Percentiles rank a stretch among this genome's conserved stretches.
These are phyloP conservation scores for Panonychus citri DNA, from an alignment of 1,140 invertebrate genomes.

Conservation along the genomic window DNA sequence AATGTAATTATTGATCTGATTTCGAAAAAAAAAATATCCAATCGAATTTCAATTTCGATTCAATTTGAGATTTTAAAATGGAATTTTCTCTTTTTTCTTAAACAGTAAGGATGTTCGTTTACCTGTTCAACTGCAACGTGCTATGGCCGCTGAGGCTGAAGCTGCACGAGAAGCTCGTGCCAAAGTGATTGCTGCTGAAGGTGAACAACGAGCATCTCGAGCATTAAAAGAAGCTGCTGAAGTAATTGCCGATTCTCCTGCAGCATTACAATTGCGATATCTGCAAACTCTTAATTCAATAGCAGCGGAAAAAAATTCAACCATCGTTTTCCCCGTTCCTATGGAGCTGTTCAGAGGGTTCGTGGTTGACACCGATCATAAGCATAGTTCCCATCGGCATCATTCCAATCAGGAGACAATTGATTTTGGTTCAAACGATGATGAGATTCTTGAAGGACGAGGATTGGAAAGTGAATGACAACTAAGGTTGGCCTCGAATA, in stretches of 20 bases:
- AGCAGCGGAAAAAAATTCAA: slow-evolving; percentile 91
- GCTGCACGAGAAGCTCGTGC: slow-evolving; percentile 28
- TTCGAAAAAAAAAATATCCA: too few relatives aligned
- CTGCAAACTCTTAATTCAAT: slow-evolving; percentile 73
- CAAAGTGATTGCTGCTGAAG: slow-evolving; percentile 32
- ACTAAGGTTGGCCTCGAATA: neutral
- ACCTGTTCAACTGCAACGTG: slow-evolving; percentile 27
- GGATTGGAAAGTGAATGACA: neutral
- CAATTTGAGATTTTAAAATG: too few relatives aligned
- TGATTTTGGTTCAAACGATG: neutral
- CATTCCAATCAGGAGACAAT: neutral
- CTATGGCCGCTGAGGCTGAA: slow-evolving; percentile 31
- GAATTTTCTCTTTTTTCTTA: too few relatives aligned
- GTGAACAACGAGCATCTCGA: slow-evolving; percentile 62
- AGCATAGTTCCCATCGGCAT: neutral
- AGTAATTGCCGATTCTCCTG: slow-evolving; percentile 38
- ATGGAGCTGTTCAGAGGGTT: slow-evolving; percentile 11
- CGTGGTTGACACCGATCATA: neutral
- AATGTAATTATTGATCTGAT: slow-evolving; percentile 28
- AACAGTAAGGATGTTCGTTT: slow-evolving; percentile 11
- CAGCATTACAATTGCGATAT: slow-evolving; percentile 34
- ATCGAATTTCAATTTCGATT: too few relatives aligned
- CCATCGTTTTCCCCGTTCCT: slow-evolving; percentile 66
- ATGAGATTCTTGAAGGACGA: neutral
- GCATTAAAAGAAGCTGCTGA: slow-evolving; percentile 72